Percentiles rank a stretch among this genome's conserved stretches.
phyloP scores from a whole-genome alignment of 1,140 invertebrate species.

The Tetragnatha versicolor region DNA sequence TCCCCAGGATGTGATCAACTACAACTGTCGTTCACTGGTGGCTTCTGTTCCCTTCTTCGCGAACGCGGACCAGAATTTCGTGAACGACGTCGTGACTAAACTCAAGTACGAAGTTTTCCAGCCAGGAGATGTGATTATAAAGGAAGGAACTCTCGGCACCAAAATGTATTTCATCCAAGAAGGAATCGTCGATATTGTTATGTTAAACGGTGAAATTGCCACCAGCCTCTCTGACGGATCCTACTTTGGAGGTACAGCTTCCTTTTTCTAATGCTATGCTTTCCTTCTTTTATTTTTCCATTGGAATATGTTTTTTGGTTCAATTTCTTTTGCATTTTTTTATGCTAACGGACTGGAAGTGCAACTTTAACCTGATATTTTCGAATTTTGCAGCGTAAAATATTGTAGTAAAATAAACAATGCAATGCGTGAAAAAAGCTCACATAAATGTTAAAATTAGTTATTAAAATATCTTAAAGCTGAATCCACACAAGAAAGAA shows the following conservation, averaged over 20 bases:
- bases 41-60: constrained; percentile 98
- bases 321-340: constrained; percentile 9
- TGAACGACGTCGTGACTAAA: constrained; percentile 96
- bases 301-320: too few species aligned
- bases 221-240: constrained; percentile 97
- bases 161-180: constrained; percentile 99
- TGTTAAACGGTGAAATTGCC: constrained; percentile 94
- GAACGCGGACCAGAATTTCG: constrained; percentile 96
- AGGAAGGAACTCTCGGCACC: constrained; percentile 95
- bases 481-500: too few species aligned
- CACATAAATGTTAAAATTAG: too few species aligned
- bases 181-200: constrained; percentile 97
- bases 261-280: too few species aligned
- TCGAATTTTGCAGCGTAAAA: too few species aligned
- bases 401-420: too few species aligned
- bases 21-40: constrained; percentile 96
- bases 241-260: constrained; percentile 86
- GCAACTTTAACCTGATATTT: too few species aligned
- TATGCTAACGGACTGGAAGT: not conserved
- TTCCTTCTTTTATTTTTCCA: too few species aligned
- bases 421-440: too few species aligned
- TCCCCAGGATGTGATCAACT: constrained; percentile 92
- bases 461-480: too few species aligned
- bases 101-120: constrained; percentile 98
- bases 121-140: constrained; percentile 96